These are phyloP conservation scores for Gortyna flavago DNA, from an alignment of 2,888 invertebrate species.

Conservation along the genomic window DNA sequence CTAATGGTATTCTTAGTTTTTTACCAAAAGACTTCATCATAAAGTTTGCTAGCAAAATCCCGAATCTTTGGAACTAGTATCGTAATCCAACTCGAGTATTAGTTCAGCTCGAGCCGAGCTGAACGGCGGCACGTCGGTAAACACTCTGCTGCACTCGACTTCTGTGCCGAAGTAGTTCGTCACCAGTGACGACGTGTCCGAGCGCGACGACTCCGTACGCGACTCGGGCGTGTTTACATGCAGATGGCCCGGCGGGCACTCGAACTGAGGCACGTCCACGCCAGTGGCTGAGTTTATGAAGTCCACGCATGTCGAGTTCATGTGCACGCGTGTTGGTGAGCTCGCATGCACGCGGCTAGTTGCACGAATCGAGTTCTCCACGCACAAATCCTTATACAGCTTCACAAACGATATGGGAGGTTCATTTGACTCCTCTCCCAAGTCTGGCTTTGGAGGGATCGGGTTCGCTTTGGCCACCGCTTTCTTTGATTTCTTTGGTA, in stretches of 20 bases:
- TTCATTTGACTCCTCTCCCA: not conserved
- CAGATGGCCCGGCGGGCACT: not conserved
- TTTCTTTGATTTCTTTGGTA: constrained; percentile 29
- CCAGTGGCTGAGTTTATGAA: not conserved
- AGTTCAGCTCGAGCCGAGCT: constrained; percentile 32
- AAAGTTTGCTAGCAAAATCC: constrained; percentile 4
- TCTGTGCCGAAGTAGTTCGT: constrained; percentile 14
- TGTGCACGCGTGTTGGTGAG: not conserved
- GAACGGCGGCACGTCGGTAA: not conserved
- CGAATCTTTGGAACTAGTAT: constrained; percentile 8
- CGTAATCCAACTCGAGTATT: constrained; percentile 60
- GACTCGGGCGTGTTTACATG: constrained; percentile 20
- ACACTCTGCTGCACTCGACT: not conserved
- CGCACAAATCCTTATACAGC: constrained; percentile 64
- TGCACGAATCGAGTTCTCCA: not conserved
- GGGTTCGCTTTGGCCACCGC: not conserved
- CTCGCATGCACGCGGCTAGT: not conserved
- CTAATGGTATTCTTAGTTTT: not conserved
- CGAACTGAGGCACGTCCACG: not conserved
- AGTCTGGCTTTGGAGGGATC: not conserved
- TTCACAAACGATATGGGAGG: constrained; percentile 68
- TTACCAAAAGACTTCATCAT: not conserved
- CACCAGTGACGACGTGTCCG: constrained; percentile 18
- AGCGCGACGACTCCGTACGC: not conserved
- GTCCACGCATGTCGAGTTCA: not conserved